phyloP scores from a whole-genome alignment of 2,113 vertebrate species.

The Channa argus region DNA sequence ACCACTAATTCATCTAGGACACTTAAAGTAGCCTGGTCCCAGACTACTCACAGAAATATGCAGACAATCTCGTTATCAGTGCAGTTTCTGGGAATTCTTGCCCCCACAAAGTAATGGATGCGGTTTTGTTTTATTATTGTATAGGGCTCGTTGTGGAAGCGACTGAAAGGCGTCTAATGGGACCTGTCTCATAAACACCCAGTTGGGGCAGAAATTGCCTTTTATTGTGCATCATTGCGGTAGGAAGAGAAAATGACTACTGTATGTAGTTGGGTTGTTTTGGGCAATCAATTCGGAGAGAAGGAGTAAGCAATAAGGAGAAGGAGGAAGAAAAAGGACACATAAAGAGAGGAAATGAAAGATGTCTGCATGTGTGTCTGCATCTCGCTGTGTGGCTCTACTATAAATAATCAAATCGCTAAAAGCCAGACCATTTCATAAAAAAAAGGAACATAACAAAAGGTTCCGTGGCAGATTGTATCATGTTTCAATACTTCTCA shows the following conservation, averaged over 20 bases:
- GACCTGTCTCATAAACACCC: conserved; percentile 58
- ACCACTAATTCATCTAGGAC: conserved; percentile 8
- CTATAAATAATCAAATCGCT: background rate
- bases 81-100: conserved; percentile 50
- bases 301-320: background rate
- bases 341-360: background rate
- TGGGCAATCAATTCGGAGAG: background rate
- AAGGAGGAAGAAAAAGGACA: background rate
- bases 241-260: conserved; percentile 9
- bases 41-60: conserved; percentile 22
- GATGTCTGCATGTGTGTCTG: background rate
- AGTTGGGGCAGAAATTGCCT: conserved; percentile 44
- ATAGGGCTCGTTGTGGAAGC: conserved; percentile 28
- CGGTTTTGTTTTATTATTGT: conserved; percentile 49
- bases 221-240: conserved; percentile 44
- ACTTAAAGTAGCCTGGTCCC: conserved; percentile 12
- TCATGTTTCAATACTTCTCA: no score
- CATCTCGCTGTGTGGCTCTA: background rate
- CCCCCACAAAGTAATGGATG: conserved; percentile 42
- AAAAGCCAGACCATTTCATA: background rate
- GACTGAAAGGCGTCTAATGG: conserved; percentile 51
- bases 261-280: background rate
- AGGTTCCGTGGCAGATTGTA: no score
- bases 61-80: conserved; percentile 17
- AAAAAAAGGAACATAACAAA: background rate